phyloP scores from a whole-genome alignment of 2,113 vertebrate genomes.

The Sapajus apella region DNA sequence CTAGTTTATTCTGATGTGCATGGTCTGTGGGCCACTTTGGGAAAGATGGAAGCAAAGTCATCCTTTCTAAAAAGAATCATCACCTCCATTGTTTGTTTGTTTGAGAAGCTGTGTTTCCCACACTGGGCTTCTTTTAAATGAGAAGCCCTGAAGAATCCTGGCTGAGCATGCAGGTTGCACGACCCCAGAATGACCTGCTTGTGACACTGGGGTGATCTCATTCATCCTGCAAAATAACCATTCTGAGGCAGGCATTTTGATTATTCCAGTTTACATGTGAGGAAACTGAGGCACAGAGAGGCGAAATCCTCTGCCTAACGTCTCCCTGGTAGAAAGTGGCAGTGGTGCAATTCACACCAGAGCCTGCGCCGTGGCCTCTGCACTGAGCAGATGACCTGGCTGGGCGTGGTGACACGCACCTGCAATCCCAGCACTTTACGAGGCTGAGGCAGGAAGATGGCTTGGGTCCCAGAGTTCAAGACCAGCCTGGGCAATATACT shows the following conservation, averaged over 20 bases:
- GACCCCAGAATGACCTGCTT: neutral
- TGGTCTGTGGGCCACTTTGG: neutral
- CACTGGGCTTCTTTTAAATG: neutral
- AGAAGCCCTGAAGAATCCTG: neutral
- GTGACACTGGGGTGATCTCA: neutral
- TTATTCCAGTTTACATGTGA: neutral
- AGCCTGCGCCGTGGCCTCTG: accelerated
- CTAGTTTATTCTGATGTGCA: neutral
- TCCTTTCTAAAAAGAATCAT: neutral
- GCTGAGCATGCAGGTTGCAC: neutral
- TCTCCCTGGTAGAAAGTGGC: neutral
- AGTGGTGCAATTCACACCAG: neutral
- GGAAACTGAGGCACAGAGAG: neutral
- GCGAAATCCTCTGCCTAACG: neutral
- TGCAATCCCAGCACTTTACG: too few relatives aligned
- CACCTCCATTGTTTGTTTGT: neutral
- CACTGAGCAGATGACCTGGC: too few relatives aligned
- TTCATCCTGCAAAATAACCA: accelerated
- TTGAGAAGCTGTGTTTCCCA: neutral
- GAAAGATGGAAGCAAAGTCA: neutral
- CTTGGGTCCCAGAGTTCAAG: too few relatives aligned
- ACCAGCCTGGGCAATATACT: too few relatives aligned
- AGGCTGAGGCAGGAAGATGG: too few relatives aligned
- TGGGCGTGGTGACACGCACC: too few relatives aligned
- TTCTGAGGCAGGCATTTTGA: neutral